Base-by-base conservation (phyloP, 1,140 invertebrate species). In the Palaemon carinicauda region DNA sequence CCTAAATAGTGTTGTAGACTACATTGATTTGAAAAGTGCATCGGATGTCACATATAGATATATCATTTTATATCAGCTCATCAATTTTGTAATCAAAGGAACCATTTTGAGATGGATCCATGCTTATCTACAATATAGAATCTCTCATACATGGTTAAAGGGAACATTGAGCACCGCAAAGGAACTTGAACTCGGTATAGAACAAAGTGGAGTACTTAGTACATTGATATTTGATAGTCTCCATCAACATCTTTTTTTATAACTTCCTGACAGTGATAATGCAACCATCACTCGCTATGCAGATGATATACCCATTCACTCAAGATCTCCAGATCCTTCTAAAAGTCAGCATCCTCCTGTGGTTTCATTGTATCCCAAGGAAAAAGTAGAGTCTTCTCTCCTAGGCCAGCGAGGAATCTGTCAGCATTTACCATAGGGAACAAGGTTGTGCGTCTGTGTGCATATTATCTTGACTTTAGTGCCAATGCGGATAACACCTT, bases 91-190 rank as follows among this genome's bases (percentile, higher is more conserved):
- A n/a, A n/a, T n/a, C n/a, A 17, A 79, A 73, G 27, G 27, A 27
- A 21, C 1, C 56, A 73, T 79, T 79, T 79, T 79, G n/a, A 27
- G 24, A 79, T 79, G 51, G 51, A 41, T 79, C 3, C 52, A 79
- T n/a, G 31, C 3, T 79, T 79, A 79, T 51, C 41, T 79, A 17
- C 17, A 29, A 17, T 9, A 41, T 79, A 29, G 77, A 4, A 51
- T 27, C 21, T 79, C 77, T 19, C 77, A 33, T 60, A 33, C 65
- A 5, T 21, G 2, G 15, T 79, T 79, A 9, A 53, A 79, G 24
- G 77, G 77, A 27, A 29, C 33, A 51, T 41, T n/a, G 19, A 51
- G 77, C 33, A 56, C 41, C 17, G 27, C 24, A 21, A 33, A 27
- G 33, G 24, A 51, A 79, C n/a, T 60, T 79, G 3, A 15, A 53